Percentiles rank a stretch among this genome's conserved stretches.
phyloP scores from a whole-genome alignment of 2,113 vertebrate genomes.

The Misgurnus mizolepis region DNA sequence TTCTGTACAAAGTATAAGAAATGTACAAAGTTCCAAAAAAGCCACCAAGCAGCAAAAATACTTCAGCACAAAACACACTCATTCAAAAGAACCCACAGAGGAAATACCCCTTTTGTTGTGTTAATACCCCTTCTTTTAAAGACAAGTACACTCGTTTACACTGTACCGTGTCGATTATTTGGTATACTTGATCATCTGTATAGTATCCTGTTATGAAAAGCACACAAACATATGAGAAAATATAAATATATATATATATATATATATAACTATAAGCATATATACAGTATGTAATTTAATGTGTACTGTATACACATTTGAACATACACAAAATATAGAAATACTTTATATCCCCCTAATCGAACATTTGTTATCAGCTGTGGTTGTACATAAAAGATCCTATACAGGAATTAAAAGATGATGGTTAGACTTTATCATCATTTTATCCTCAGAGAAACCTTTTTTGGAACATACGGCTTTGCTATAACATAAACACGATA shows the following conservation, averaged over 20 bases:
- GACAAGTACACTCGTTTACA: slow-evolving; percentile 41
- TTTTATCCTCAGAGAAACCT: slow-evolving; percentile 13
- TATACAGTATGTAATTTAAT: slow-evolving; percentile 25
- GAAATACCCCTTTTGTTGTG: not conserved
- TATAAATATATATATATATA: slow-evolving; percentile 42
- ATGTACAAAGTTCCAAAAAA: slow-evolving; percentile 44
- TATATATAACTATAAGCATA: slow-evolving; percentile 33
- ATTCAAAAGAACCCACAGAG: slow-evolving; percentile 8
- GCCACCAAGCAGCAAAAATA: slow-evolving; percentile 54
- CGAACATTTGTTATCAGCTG: slow-evolving; percentile 38
- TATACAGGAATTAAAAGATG: not conserved
- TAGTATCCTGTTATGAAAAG: slow-evolving; percentile 50
- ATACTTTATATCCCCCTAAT: slow-evolving; percentile 39
- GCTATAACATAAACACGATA: not conserved
- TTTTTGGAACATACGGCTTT: slow-evolving; percentile 18
- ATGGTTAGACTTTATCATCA: not conserved
- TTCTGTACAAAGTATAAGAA: slow-evolving; percentile 48
- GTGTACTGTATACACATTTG: slow-evolving; percentile 35
- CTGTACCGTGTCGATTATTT: slow-evolving; percentile 44
- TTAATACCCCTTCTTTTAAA: slow-evolving; percentile 36
- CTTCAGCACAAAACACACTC: slow-evolving; percentile 46
- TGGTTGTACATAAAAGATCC: slow-evolving; percentile 32
- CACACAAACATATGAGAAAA: slow-evolving; percentile 53
- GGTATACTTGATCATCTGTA: slow-evolving; percentile 52
- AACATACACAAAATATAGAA: slow-evolving; percentile 29